phyloP scores from a whole-genome alignment of 2,113 vertebrate species.

The Piaya cayana region DNA sequence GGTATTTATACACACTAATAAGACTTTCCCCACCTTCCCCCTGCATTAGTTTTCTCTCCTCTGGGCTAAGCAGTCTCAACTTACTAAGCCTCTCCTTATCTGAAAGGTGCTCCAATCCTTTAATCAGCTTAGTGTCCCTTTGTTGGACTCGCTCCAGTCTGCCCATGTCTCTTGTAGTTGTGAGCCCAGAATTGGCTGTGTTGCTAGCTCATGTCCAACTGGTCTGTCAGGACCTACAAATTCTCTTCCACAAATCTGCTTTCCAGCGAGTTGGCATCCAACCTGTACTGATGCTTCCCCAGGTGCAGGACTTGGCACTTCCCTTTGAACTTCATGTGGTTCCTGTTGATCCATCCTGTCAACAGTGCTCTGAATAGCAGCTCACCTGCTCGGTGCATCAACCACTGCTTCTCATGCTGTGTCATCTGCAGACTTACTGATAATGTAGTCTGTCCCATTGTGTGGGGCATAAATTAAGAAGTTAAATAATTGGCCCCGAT shows the following conservation, averaged over 20 bases:
- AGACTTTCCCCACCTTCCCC: not conserved
- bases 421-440: not conserved
- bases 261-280: not conserved
- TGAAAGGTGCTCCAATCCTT: not conserved
- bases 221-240: not conserved
- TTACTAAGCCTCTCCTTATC: too few species aligned
- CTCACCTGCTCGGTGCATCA: too few species aligned
- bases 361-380: not conserved
- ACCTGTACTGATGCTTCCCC: too few species aligned
- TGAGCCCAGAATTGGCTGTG: not conserved
- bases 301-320: not conserved
- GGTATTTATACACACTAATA: not conserved
- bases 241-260: not conserved
- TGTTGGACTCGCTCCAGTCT: not conserved
- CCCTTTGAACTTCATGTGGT: not conserved
- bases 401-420: not conserved
- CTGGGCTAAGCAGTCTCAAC: not conserved
- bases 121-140: not conserved
- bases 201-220: rapidly evolving
- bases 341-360: not conserved
- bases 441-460: not conserved
- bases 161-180: not conserved
- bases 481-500: not conserved
- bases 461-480: not conserved
- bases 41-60: not conserved